Evolutionary conservation across 2,797 vertebrate genomes (phyloP).

Genomic region (Macropus fuliginosus): DNA sequence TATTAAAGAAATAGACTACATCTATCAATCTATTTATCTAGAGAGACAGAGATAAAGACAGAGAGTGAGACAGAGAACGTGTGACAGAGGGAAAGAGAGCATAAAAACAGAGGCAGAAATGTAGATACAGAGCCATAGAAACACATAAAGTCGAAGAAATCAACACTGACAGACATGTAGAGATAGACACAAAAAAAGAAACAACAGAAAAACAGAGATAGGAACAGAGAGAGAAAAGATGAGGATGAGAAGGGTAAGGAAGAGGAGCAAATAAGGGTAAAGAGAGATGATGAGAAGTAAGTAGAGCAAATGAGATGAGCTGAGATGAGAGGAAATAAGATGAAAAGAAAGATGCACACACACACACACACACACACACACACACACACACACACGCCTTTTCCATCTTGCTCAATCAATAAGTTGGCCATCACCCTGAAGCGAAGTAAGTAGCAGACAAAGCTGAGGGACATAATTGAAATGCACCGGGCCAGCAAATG

Average conservation of each 20-base stretch:
- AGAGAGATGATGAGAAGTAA: not conserved
- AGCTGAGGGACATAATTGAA: slow-evolving; percentile 56
- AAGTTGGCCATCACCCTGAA: slow-evolving; percentile 39
- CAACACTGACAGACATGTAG: not conserved
- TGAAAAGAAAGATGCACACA: not conserved
- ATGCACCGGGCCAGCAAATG: slow-evolving; percentile 60
- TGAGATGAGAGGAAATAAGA: not conserved
- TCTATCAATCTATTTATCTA: too few relatives aligned
- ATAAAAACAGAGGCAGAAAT: not conserved
- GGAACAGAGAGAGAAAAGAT: not conserved
- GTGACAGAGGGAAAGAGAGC: not conserved
- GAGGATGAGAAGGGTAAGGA: not conserved
- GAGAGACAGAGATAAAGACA: too few relatives aligned
- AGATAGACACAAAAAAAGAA: not conserved
- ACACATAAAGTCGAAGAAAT: not conserved
- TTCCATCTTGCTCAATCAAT: slow-evolving; percentile 7
- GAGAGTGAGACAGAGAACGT: too few relatives aligned
- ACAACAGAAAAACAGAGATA: not conserved
- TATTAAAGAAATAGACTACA: not conserved
- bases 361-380: not conserved
- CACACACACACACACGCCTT: not conserved
- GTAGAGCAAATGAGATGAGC: not conserved
- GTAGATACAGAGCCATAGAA: not conserved
- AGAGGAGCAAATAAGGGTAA: not conserved
- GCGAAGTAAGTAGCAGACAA: slow-evolving; percentile 33